These are phyloP conservation scores for Atethmia centrago DNA, from an alignment of 2,888 invertebrate genomes.

Conservation along the genomic window DNA sequence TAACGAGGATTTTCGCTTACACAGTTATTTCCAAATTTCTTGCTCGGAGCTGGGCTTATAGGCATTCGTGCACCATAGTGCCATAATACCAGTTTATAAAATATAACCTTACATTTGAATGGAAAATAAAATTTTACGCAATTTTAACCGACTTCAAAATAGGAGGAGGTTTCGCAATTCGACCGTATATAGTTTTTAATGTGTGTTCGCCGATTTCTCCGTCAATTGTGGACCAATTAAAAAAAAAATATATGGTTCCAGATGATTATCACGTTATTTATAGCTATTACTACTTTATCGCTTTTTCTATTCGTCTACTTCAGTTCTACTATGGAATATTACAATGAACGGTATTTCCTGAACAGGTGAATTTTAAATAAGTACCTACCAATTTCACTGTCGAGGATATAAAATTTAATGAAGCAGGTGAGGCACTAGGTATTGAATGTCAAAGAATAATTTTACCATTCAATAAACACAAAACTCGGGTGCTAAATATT, in stretches of 20 bases:
- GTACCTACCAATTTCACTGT: background rate
- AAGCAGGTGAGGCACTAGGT: slow-evolving; percentile 13
- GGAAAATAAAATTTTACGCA: slow-evolving; percentile 5
- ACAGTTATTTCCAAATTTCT: background rate
- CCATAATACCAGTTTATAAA: slow-evolving; percentile 4
- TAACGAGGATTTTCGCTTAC: background rate
- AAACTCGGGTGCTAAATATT: slow-evolving; percentile 49
- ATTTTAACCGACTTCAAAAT: too few species aligned
- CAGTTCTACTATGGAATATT: slow-evolving; percentile 15
- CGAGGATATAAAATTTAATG: slow-evolving; percentile 8
- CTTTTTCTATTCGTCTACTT: background rate
- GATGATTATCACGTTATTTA: slow-evolving; percentile 19
- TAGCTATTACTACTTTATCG: background rate
- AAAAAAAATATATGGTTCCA: background rate
- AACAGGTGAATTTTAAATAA: slow-evolving; percentile 24
- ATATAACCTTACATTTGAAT: slow-evolving; percentile 1
- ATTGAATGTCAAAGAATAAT: slow-evolving; percentile 40
- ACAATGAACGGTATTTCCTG: slow-evolving; percentile 26
- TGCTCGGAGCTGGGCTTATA: background rate
- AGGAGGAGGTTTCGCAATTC: too few species aligned
- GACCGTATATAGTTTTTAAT: too few species aligned
- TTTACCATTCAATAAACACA: slow-evolving; percentile 37
- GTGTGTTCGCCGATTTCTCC: too few species aligned
- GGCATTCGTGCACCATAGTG: background rate
- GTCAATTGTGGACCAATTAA: too few species aligned